Base-by-base conservation (phyloP, 1,140 invertebrate species). In the Phymorhynchus buccinoides region DNA sequence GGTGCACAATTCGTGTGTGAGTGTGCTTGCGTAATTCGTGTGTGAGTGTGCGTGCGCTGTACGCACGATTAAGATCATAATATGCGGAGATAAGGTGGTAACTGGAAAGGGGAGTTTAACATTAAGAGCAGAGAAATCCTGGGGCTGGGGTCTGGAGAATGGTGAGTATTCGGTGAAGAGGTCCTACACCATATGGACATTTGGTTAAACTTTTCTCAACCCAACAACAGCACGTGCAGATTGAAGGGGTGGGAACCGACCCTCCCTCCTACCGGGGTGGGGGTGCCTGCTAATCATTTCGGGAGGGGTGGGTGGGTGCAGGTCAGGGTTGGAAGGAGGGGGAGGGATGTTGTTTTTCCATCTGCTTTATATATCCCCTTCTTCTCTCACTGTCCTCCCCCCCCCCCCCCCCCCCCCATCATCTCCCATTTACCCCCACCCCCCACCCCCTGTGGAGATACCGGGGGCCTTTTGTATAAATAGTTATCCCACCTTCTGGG, bases 201-300 rank as follows among this genome's bases (percentile, higher is more conserved):
- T 62, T 62, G 14, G 56, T 62, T 27, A 62, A 27, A 16, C 56
- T 62, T 27, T 62, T 30, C 41, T 18, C 35, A 37, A 12, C 22
- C 73, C 14, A 30, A n/a, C 14, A n/a, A 73, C 18, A 48, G 9
- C 22, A 48, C 77, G 77, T 44, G 41, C 44, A 32, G 35, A 39
- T 35, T 6, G 41, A 48, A 27, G 77, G 32, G 27, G 77, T 1
- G 27, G 77, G 41, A 79, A 52, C 41, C 22, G 77, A 73, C 9
- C 68, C 68, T 37, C 68, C 68, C 68, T 4, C 68, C 62, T n/a
- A 9, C 7, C 62, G n/a, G 68, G 68, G 66, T 71, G 66, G 16
- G 66, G 32, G 66, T 71, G 66, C 66, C 66, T 71, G 12, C 32
- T n/a, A 30, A 71, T 71, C 66, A 71, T n/a, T n/a, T 71, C 32